A percentile compares a stretch with the other conserved stretches of the same genome.
Conservation (phyloP, 2,797 vertebrate genomes). For the Pseudomugil tenellus region DNA sequence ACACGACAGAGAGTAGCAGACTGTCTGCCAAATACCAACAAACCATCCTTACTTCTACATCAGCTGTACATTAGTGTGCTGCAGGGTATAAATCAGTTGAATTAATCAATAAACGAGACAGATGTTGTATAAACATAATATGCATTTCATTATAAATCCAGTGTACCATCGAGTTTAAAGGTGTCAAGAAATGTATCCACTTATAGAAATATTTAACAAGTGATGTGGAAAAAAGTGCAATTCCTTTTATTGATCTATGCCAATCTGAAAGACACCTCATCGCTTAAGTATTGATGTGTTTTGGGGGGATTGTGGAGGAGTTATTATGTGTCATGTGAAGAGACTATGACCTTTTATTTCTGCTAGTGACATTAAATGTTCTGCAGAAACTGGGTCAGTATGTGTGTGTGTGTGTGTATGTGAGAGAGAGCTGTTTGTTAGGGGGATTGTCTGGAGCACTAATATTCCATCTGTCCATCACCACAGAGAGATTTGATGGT, state of each 20-base stretch:
- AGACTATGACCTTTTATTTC: slow-evolving; percentile 25
- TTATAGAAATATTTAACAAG: slow-evolving; percentile 4
- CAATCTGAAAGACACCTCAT: not conserved
- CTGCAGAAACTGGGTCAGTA: slow-evolving; percentile 62
- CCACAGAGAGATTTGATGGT: slow-evolving; percentile 47
- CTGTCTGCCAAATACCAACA: not conserved
- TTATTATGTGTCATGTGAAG: slow-evolving; percentile 28
- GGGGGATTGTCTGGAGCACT: slow-evolving; percentile 53
- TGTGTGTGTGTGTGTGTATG: slow-evolving; percentile 23
- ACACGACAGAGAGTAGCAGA: not conserved
- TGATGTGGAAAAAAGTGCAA: not conserved
- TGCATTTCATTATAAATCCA: slow-evolving; percentile 2
- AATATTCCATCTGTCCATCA: slow-evolving; percentile 56
- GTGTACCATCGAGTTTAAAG: not conserved
- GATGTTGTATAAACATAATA: not conserved
- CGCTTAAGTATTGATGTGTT: not conserved
- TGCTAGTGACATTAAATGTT: slow-evolving; percentile 42
- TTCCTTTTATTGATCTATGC: not conserved
- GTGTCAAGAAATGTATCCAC: not conserved
- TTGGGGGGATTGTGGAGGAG: not conserved
- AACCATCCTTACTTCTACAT: not conserved
- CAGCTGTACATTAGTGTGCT: not conserved
- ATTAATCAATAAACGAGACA: too few relatives aligned
- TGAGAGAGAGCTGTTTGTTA: slow-evolving; percentile 5
- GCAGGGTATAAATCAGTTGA: not conserved